Base-by-base conservation (phyloP, 2,113 vertebrate genomes). In the Damaliscus lunatus region DNA sequence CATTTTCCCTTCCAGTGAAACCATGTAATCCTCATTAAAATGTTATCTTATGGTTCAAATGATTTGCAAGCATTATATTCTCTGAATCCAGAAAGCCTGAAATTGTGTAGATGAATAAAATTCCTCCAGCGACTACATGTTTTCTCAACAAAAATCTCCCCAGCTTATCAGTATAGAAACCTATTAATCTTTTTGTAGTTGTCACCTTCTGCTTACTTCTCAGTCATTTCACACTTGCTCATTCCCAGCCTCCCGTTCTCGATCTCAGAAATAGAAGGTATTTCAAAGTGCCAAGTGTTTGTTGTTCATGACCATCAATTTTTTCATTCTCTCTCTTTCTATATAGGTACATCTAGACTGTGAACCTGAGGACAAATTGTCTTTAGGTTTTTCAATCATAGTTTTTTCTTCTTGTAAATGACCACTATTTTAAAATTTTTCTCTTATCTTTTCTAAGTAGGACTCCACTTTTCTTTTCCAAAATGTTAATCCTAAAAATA, bases 1-100 rank as follows among this genome's bases (percentile, higher is more conserved):
- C 67, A 88, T 97, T 97, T 97, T 96, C 46, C 57, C 46, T 98
- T 96, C 83, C 88, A 97, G 91, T 98, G 96, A 97, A 94, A 96
- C 71, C 31, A 83, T 40, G 88, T 94, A 96, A 96, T 97, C 83
- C 91, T 96, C 48, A 96, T 97, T 96, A 91, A 92, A 95, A 83
- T 86, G 82, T 97, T 97, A 94, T 95, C 48, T 90, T 95, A 97
- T 55, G 55, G 64, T 94, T 96, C 88, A 93, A 27, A 95, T 97
- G 78, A 89, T 90, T 83, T 94, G 16, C 46, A 84, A 93, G 80
- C 48, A 48, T 60, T 91, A 53, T 93, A 90, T 91, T 95, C 83
- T 97, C 74, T 60, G 55, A 93, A 88, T 88, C 81, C 88, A 94
- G 94, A 86, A 96, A 97, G 59, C 4, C 71, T 74, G 80, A 86